Evolutionary conservation across 2,888 invertebrate genomes (phyloP).

Genomic region (Cantharis rustica): DNA sequence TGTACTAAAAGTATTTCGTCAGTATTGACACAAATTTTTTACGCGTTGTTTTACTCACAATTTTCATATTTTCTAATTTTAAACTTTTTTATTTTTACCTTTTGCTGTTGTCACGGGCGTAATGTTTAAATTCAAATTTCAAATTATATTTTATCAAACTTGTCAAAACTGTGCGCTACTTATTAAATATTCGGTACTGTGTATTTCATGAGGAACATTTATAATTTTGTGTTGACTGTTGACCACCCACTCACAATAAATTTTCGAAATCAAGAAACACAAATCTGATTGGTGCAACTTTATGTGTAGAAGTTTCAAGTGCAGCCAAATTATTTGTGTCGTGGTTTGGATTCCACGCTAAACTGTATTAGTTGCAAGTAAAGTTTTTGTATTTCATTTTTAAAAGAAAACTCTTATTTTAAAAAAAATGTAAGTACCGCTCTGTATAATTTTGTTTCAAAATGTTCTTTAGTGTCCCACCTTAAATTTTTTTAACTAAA

Average conservation of each 20-base stretch:
- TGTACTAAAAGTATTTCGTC: background rate
- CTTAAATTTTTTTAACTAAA: background rate
- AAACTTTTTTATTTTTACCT: background rate
- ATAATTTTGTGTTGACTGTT: too few species aligned
- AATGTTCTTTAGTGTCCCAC: background rate
- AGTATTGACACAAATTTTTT: slow-evolving; percentile 2
- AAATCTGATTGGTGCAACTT: too few species aligned
- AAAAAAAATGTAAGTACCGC: background rate
- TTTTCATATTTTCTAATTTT: background rate
- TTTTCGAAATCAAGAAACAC: too few species aligned
- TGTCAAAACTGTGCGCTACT: background rate
- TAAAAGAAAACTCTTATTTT: too few species aligned
- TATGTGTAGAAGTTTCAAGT: too few species aligned
- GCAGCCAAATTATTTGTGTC: too few species aligned
- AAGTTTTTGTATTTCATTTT: too few species aligned
- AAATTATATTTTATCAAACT: background rate
- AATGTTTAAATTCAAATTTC: background rate
- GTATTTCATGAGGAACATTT: too few species aligned
- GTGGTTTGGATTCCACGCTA: too few species aligned
- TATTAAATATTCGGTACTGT: background rate
- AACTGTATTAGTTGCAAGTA: too few species aligned
- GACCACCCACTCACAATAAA: too few species aligned
- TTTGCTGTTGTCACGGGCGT: background rate
- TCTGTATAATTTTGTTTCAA: background rate
- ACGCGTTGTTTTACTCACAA: background rate